Conservation (phyloP, 2,797 vertebrate genomes). For the Simalia tracyae region DNA sequence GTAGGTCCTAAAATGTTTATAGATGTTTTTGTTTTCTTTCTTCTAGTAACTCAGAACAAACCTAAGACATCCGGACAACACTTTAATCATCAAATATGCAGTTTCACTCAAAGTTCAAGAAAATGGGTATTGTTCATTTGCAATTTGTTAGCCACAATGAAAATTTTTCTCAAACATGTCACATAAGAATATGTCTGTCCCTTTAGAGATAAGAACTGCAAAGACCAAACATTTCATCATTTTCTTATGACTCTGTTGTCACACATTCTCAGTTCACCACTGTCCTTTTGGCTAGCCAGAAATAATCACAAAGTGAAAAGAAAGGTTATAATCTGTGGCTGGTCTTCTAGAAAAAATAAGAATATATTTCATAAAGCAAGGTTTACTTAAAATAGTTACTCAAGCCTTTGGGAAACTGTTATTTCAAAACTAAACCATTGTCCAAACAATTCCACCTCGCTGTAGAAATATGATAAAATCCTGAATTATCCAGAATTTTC, state of each 20-base stretch:
- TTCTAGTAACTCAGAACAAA: not conserved
- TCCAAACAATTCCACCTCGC: constrained; percentile 58
- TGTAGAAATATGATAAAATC: constrained; percentile 39
- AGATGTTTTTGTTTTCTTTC: not conserved
- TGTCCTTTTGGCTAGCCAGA: constrained; percentile 52
- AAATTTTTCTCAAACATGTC: constrained; percentile 8
- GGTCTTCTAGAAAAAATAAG: constrained; percentile 71
- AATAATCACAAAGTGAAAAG: constrained; percentile 56
- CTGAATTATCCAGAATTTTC: constrained; percentile 1
- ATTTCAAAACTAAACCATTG: constrained; percentile 61
- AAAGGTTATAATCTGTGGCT: constrained; percentile 73
- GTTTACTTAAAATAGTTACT: constrained; percentile 69
- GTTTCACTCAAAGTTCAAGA: constrained; percentile 27
- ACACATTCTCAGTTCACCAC: constrained; percentile 58
- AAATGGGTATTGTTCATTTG: not conserved
- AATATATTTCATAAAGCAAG: constrained; percentile 65
- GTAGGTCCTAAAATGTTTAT: not conserved
- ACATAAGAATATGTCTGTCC: constrained; percentile 4
- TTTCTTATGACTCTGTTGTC: constrained; percentile 55
- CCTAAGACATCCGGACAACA: not conserved
- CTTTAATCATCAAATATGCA: not conserved
- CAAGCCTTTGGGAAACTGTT: constrained; percentile 68
- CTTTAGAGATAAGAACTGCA: constrained; percentile 28
- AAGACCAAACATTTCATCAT: constrained; percentile 19
- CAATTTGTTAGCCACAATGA: constrained; percentile 29